Base-by-base conservation (phyloP, 23 tunicate genomes). In the Oikopleura dioica region DNA sequence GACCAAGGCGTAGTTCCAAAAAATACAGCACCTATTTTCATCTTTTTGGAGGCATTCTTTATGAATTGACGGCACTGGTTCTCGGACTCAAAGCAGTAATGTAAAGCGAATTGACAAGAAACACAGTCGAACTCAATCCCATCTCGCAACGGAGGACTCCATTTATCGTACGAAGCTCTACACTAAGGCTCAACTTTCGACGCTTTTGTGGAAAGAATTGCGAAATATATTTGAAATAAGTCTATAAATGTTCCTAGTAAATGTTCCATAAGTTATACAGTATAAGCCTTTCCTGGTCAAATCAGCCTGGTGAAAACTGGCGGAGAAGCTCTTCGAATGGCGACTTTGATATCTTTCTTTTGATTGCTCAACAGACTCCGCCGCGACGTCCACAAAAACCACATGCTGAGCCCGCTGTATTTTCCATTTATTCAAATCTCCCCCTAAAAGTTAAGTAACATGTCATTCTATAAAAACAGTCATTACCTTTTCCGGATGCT, bases 401-500 rank as follows among this genome's bases (percentile, higher is more conserved):
- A 63, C 72, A 16, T 28, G 16, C 26, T 28, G 16, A 23, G 26
- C 72, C 26, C 26, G 16, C 26, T 31, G 16, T 2, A 63, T 31
- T 21, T 28, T 28, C 72, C 72, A 63, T 63, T 63, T 63, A 28
- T 63, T 63, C 72, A 63, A 63, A 63, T 63, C 72, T 24, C 72
- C 72, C n/a, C n/a, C n/a, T n/a, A n/a, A n/a, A n/a, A n/a, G n/a
- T n/a, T n/a, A n/a, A n/a, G n/a, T n/a, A n/a, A n/a, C n/a, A n/a
- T n/a, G n/a, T n/a, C n/a, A n/a, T n/a, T n/a, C n/a, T n/a, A n/a
- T n/a, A n/a, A n/a, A n/a, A n/a, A n/a, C n/a, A n/a, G n/a, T n/a
- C n/a, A n/a, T n/a, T n/a, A 63, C 72, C 72, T 31, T 63, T 63
- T 63, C 72, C 72, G 2, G 72, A 63, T 28, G 72, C 72, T 28